A percentile compares a stretch with the other conserved stretches of the same genome.
Evolutionary conservation across 1,140 invertebrate species (phyloP).

Genomic region (Dendroctonus ponderosae): DNA sequence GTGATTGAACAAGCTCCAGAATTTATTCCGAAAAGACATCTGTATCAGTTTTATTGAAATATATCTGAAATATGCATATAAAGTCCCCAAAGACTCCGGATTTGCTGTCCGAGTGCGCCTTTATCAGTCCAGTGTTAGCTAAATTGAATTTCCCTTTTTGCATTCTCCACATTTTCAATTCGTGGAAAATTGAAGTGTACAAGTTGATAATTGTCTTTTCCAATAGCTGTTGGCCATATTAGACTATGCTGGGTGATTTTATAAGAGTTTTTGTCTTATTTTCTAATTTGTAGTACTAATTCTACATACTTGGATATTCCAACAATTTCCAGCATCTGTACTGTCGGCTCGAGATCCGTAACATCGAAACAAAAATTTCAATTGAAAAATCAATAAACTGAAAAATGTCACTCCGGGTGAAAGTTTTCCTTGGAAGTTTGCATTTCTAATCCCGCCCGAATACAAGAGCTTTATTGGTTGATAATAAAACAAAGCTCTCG

Average conservation of each 20-base stretch:
- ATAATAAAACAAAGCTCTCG: conserved; percentile 24
- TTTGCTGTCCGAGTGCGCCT: conserved; percentile 29
- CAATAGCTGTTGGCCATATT: conserved; percentile 5
- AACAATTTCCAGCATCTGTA: background rate
- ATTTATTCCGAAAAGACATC: conserved; percentile 18
- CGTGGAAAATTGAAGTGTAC: conserved; percentile 27
- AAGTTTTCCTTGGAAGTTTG: conserved; percentile 8
- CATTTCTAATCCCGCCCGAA: background rate
- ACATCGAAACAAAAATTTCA: background rate
- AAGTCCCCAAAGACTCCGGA: conserved; percentile 11
- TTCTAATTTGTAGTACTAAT: background rate
- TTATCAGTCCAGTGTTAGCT: conserved; percentile 16
- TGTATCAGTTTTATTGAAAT: conserved; percentile 33
- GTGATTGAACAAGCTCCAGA: background rate
- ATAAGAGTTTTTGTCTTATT: background rate
- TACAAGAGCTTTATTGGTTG: conserved; percentile 21
- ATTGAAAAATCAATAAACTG: background rate
- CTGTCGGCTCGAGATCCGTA: background rate
- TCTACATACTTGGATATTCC: background rate
- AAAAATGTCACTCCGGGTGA: background rate
- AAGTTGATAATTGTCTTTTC: conserved; percentile 13
- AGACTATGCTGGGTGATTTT: background rate
- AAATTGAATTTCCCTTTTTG: conserved; percentile 30
- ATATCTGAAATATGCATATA: conserved; percentile 32
- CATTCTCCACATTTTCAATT: conserved; percentile 20